Evolutionary conservation across 2,888 invertebrate species (phyloP), one percentile per base, ranked within the genome.

Genomic region (Nomada hirtipes): DNA sequence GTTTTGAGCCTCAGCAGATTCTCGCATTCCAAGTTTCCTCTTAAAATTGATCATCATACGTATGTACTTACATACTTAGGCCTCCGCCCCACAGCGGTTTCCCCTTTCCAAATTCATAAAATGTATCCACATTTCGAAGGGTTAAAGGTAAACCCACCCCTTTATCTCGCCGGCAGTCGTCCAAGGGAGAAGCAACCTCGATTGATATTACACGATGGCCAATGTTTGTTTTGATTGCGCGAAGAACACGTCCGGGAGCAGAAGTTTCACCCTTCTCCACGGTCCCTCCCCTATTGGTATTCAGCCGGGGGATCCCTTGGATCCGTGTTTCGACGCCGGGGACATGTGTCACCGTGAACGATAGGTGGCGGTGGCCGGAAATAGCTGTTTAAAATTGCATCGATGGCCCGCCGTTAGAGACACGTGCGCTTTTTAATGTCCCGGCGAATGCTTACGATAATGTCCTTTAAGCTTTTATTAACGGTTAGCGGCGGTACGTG

Each of bases 311-410:
- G 79, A 84, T 85, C 88, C 85, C 84, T 86, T 83, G 79, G 88
- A 89, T 89, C 86, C 88, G 85, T 90, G 89, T 90, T 88, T 86
- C 89, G 82, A 87, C 91, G 90, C 91, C 88, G 91, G 87, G 91
- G 93, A 93, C 93, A 93, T 93, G 93, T 93, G 93, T 93, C 93
- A 93, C 91, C 89, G 83, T 70, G 86, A 83, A 91, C 89, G 90
- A 91, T 90, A 87, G 89, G 88, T 88, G 87, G 87, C 83, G 85
- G 88, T 4, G 88, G 88, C 89, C 89, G 86, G 89, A 89, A 91
- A 92, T 91, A 91, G 92, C 92, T 91, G 88, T 93, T 93, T 93
- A 94, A 94, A 93, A 92, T 93, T 94, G 92, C 93, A 94, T 94
- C 89, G 90, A 84, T 82, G 88, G 84, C 77, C 87, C 83, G 88